Evolutionary conservation across 2,888 invertebrate species (phyloP), one percentile per base, ranked within the genome.

Genomic region (Aquatica leii): DNA sequence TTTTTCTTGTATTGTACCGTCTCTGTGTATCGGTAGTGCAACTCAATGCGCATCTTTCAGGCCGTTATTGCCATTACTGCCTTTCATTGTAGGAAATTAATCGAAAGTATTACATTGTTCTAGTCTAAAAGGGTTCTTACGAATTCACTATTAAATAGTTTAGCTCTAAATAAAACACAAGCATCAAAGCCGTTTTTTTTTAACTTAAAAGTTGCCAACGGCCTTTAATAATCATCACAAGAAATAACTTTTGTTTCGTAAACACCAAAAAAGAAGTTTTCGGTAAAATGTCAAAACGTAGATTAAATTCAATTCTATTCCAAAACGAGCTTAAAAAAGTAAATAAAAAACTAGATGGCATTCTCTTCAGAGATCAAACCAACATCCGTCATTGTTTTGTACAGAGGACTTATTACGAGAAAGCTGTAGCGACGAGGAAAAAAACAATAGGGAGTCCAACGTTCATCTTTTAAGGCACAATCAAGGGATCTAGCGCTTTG

Each of bases 401-500:
- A 51, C 51, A 51, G 56, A 67, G 65, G 62, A 66, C 68, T 68
- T 64, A 69, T 69, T 68, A 68, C 62, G 64, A 59, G 54, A 55
- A 54, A 62, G 57, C 59, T 56, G 51, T 20, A 66, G 67, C 62
- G 61, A 35, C 52, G 65, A 58, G 63, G 62, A 51, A 69, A 68
- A 64, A 60, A 65, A 67, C 50, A 63, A 63, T 56, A 52, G 54
- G 51, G 43, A 58, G 59, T 54, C 61, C 66, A 63, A 43, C 67
- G 65, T 68, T 67, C 69, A 67, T 68, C 69, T 69, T 67, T 68
- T 67, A 66, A 67, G 63, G 62, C 66, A 69, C 71, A 71, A 72
- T 70, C 70, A 71, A 71, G 71, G 59, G 66, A 66, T 66, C 72
- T 70, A 57, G 54, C 58, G 68, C 72, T 72, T 72, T 71, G 70